These are phyloP conservation scores for Chionoecetes opilio DNA, from an alignment of 1,140 invertebrate genomes.

Conservation along the genomic window DNA sequence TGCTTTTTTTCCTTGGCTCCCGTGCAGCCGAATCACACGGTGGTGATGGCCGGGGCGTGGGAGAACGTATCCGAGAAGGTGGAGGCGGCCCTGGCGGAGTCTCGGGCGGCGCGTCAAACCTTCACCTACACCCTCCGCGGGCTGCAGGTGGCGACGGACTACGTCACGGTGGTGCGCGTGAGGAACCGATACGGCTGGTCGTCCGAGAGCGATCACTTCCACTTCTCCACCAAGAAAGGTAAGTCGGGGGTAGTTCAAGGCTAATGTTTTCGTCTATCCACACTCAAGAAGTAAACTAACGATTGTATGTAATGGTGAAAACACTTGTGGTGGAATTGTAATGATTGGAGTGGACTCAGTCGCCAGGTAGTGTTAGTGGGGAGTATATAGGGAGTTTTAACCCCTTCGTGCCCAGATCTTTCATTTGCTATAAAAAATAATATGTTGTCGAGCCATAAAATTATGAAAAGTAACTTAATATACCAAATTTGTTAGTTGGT, in stretches of 20 bases:
- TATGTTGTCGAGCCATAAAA: too few relatives aligned
- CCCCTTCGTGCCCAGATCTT: too few relatives aligned
- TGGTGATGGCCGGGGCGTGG: constrained; percentile 45
- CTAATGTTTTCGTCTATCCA: too few relatives aligned
- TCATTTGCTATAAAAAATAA: too few relatives aligned
- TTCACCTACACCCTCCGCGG: constrained; percentile 59
- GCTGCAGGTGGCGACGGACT: constrained; percentile 69
- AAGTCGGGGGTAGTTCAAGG: neutral
- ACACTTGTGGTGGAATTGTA: too few relatives aligned
- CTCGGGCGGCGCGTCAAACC: neutral
- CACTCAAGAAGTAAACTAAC: too few relatives aligned
- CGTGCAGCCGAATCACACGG: neutral
- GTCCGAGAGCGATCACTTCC: constrained; percentile 47
- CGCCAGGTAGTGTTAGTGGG: too few relatives aligned
- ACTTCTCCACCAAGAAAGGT: constrained; percentile 72
- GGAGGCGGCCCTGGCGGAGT: neutral
- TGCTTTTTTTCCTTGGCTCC: neutral
- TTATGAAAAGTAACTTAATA: too few relatives aligned
- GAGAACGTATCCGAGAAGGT: constrained; percentile 17
- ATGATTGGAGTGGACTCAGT: too few relatives aligned
- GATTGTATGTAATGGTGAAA: too few relatives aligned
- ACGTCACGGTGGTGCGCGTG: constrained; percentile 49
- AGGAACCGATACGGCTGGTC: constrained; percentile 55
- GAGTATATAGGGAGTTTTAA: too few relatives aligned
- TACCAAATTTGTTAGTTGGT: too few relatives aligned